Base-by-base conservation (phyloP, 2,113 vertebrate species). In the Hydrolagus affinis region DNA sequence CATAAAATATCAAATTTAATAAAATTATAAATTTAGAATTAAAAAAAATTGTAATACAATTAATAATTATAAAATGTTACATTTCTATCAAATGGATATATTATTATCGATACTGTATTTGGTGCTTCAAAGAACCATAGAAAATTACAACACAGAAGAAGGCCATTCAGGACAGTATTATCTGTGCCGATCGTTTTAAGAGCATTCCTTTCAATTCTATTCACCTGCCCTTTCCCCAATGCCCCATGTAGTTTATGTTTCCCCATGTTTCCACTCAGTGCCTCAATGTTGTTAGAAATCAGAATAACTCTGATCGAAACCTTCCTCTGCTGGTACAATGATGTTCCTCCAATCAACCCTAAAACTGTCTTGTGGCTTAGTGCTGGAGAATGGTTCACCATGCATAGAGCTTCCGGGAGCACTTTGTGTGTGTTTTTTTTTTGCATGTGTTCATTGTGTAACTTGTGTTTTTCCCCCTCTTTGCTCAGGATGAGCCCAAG, bases 401-500 rank as follows among this genome's bases (percentile, higher is more conserved):
- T 23, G 30, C 70, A 15, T 72, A 25, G 62, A 17, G 7, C 32
- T 83, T 83, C 60, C 14, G 6, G 62, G 78, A 66, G 66, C 28
- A 11, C 10, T 17, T 86, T 88, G 88, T 86, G 90, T 90, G 85
- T 88, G 69, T 89, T 87, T 89, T 77, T n/a, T 87, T 88, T 83
- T 90, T 91, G 90, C 93, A 94, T 95, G 95, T 59, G 87, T 92
- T 91, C 90, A 91, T 88, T 87, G 87, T 94, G 93, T 90, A 91
- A 91, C 94, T 91, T 95, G 93, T 92, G 90, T 89, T 92, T 91
- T 88, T 94, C 90, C 93, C n/a, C 89, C 93, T 86, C 87, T 90
- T 90, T 76, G 66, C 91, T 64, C 94, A 98, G 96, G 95, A 91
- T 87, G 89, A 95, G 89, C 91, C 92, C 88, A 90, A 92, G 89